These are phyloP conservation scores for Trachythela sp. DNA, from an alignment of 64 coral and sea anemone genomes.

Conservation along the genomic window DNA sequence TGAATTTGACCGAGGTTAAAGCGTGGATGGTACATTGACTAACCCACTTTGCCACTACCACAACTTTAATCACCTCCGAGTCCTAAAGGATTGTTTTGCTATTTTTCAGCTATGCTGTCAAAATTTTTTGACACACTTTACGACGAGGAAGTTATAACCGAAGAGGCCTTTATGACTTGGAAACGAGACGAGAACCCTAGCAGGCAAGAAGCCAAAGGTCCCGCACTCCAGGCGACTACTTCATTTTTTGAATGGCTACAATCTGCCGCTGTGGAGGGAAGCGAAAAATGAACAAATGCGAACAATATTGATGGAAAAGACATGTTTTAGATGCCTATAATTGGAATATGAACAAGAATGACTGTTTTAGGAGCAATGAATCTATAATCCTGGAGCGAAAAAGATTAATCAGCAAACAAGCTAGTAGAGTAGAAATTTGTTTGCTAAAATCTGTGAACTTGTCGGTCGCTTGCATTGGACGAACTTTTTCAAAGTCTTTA, in stretches of 20 bases:
- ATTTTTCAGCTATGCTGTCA: constrained; percentile 60
- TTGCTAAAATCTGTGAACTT: neutral
- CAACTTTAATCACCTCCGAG: too few relatives aligned
- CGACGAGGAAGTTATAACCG: constrained; percentile 71
- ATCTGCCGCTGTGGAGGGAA: constrained; percentile 57
- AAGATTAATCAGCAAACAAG: neutral
- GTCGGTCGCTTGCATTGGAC: neutral
- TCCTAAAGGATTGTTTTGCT: too few relatives aligned
- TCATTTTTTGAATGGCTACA: constrained; percentile 77
- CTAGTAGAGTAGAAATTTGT: neutral
- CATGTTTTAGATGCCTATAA: neutral
- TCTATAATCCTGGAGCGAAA: neutral
- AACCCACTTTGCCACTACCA: too few relatives aligned
- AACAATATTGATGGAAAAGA: neutral
- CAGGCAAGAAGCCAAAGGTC: constrained; percentile 60
- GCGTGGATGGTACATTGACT: too few relatives aligned
- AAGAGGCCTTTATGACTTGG: constrained; percentile 69
- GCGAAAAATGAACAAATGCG: constrained; percentile 46
- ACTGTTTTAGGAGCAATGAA: neutral
- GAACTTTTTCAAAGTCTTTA: neutral
- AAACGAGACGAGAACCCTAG: constrained; percentile 36
- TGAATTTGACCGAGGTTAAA: too few relatives aligned
- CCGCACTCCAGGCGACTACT: constrained; percentile 38
- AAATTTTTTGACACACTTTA: constrained; percentile 73
- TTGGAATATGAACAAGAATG: neutral